Conservation (phyloP, 2,888 invertebrate genomes). For the Eurytoma adleriae region DNA sequence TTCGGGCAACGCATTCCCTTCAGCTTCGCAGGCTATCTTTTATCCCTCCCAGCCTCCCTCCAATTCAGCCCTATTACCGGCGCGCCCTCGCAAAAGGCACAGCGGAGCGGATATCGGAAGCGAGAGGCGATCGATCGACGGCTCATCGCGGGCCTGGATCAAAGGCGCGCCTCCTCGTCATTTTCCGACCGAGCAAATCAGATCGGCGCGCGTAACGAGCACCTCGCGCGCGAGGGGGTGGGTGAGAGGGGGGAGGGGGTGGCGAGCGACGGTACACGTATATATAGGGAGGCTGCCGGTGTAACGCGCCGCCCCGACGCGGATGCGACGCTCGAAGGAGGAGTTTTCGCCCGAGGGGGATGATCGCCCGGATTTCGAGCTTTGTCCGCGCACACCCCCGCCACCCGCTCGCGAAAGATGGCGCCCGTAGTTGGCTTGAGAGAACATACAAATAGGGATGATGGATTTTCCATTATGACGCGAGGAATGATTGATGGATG, state of each 20-base stretch:
- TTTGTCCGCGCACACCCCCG: conserved; percentile 27
- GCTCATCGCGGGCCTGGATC: too few species aligned
- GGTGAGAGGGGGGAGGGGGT: neutral
- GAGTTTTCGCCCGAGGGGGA: conserved; percentile 47
- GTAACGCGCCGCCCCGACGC: conserved; percentile 18
- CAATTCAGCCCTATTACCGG: too few species aligned
- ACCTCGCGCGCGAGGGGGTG: neutral
- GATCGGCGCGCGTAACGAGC: neutral
- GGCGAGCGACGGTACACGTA: neutral
- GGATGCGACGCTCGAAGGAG: conserved; percentile 40
- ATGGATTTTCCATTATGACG: neutral
- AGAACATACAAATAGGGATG: too few species aligned
- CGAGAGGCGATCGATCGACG: too few species aligned
- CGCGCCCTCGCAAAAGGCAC: too few species aligned
- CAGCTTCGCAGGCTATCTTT: too few species aligned
- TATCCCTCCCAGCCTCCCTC: too few species aligned
- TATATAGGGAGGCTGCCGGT: neutral
- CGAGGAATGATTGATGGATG: neutral
- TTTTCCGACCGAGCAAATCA: neutral
- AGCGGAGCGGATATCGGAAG: too few species aligned
- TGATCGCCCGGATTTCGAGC: conserved; percentile 54
- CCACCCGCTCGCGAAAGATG: conserved; percentile 27
- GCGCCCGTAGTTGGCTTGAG: conserved; percentile 16
- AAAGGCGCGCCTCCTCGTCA: neutral
- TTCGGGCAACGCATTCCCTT: too few species aligned